Evolutionary conservation across 1,140 invertebrate species (phyloP).

Genomic region (Drosophila santomea): DNA sequence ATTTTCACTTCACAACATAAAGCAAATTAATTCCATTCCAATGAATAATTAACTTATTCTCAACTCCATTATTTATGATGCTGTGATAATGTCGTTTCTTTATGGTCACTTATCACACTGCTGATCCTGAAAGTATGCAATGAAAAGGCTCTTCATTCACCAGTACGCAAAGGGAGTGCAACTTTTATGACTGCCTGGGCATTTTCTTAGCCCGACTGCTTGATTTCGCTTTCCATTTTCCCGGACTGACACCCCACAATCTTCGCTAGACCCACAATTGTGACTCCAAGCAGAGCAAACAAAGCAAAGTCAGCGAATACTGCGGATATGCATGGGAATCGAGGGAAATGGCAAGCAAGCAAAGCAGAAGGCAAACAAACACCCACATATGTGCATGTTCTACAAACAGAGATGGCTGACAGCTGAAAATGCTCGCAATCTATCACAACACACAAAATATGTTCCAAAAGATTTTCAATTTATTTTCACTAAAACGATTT

Average conservation of each 20-base stretch:
- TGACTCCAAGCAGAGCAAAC: slow-evolving; percentile 26
- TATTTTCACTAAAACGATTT: slow-evolving; percentile 80
- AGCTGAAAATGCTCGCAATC: slow-evolving; percentile 52
- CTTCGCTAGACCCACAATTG: background rate
- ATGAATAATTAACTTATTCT: background rate
- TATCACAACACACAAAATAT: slow-evolving; percentile 72
- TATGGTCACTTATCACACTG: background rate
- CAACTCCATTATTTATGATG: background rate
- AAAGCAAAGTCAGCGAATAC: slow-evolving; percentile 56
- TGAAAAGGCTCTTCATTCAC: background rate
- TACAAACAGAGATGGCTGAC: slow-evolving; percentile 28
- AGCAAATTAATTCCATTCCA: background rate
- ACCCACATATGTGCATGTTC: slow-evolving; percentile 27
- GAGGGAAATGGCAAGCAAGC: slow-evolving; percentile 51
- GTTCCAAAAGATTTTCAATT: slow-evolving; percentile 78
- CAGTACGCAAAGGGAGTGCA: background rate
- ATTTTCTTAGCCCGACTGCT: background rate
- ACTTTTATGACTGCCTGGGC: background rate
- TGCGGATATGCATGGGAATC: slow-evolving; percentile 65
- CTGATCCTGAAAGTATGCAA: slow-evolving; percentile 31
- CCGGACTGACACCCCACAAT: background rate
- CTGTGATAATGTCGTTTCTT: background rate
- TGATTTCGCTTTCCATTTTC: background rate
- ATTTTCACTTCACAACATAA: background rate
- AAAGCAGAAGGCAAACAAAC: slow-evolving; percentile 27